Conservation (phyloP, 2,797 vertebrate genomes). For the Liasis olivaceus region DNA sequence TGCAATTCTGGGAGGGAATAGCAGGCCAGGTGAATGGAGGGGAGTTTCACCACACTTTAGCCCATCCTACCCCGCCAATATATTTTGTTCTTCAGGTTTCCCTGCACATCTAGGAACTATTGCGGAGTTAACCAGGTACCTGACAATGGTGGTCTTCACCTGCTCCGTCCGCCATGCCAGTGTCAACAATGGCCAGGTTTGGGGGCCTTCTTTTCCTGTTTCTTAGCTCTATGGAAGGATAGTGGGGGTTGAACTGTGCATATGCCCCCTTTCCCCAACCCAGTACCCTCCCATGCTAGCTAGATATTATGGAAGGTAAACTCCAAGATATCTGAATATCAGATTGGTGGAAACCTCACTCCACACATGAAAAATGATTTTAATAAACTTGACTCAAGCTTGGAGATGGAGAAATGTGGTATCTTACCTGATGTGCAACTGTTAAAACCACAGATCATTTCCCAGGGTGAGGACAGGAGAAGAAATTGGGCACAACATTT, state of each 20-base stretch:
- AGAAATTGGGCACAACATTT: neutral
- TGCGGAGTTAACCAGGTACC: conserved; percentile 49
- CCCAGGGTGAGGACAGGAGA: neutral
- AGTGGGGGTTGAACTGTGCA: neutral
- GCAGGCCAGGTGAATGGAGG: neutral
- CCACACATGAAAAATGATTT: neutral
- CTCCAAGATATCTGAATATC: no score
- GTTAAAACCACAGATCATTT: neutral
- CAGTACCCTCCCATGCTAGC: no score
- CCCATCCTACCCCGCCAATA: neutral
- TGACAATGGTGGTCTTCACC: conserved; percentile 72
- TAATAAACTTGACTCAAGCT: neutral
- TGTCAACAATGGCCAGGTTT: conserved; percentile 63
- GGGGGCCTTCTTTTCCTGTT: neutral
- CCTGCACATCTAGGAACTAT: conserved; percentile 49
- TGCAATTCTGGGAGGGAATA: neutral
- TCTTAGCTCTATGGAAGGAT: no score
- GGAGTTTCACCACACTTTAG: no score
- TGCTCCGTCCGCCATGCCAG: conserved; percentile 64
- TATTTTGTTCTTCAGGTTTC: conserved; percentile 41
- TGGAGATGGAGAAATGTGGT: no score
- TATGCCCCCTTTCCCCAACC: neutral
- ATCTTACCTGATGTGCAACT: neutral
- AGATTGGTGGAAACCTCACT: neutral
- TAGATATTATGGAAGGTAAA: neutral